These are phyloP conservation scores for Amphipyra tragopoginis DNA, from an alignment of 2,888 invertebrate species.

Conservation along the genomic window DNA sequence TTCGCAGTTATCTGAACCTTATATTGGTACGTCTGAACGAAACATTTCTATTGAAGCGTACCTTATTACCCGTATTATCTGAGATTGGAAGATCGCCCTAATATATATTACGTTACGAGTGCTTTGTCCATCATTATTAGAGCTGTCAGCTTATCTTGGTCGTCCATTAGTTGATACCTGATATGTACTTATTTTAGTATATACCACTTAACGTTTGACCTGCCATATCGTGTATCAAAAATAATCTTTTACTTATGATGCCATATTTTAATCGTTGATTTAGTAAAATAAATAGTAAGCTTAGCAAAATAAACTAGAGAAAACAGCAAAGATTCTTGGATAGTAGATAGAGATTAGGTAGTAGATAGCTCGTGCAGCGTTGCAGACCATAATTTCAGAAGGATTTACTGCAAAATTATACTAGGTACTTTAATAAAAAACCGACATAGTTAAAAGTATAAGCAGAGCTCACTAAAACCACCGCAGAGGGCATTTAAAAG, in stretches of 20 bases:
- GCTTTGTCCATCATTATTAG: slow-evolving; percentile 38
- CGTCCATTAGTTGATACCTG: slow-evolving; percentile 69
- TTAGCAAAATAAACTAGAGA: no score
- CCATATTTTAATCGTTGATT: slow-evolving; percentile 12
- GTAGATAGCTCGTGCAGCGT: background rate
- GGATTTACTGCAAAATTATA: slow-evolving; percentile 16
- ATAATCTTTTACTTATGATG: slow-evolving; percentile 21
- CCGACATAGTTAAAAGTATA: slow-evolving; percentile 11
- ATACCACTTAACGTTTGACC: slow-evolving; percentile 55
- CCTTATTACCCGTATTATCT: slow-evolving; percentile 32
- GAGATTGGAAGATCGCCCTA: slow-evolving; percentile 26
- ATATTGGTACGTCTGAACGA: background rate
- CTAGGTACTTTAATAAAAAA: slow-evolving; percentile 15
- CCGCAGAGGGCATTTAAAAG: slow-evolving; percentile 10
- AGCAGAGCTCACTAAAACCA: slow-evolving; percentile 10
- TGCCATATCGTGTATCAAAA: slow-evolving; percentile 45
- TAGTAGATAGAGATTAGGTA: no score
- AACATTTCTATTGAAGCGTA: slow-evolving; percentile 26
- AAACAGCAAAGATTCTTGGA: no score
- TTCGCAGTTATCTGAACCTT: no score
- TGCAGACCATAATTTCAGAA: slow-evolving; percentile 3
- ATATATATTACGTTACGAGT: slow-evolving; percentile 37
- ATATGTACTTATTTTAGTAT: slow-evolving; percentile 61
- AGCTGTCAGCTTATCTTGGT: slow-evolving; percentile 57
- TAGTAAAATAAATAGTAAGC: no score